Evolutionary conservation across 2,113 vertebrate species (phyloP), one percentile per base, ranked within the genome.

Genomic region (Lucifuga dentata): DNA sequence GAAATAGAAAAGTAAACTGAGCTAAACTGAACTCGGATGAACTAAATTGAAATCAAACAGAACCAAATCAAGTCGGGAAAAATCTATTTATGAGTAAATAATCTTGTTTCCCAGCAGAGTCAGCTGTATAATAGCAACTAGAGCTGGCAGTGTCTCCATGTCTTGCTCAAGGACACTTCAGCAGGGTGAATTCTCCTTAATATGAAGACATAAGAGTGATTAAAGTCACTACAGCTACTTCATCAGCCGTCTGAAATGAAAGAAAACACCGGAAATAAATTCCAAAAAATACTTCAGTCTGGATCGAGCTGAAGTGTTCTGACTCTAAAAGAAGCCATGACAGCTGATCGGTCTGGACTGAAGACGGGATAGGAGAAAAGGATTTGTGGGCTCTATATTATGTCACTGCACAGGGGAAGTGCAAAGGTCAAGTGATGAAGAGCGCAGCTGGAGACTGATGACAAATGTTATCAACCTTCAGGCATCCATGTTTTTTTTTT

Each of bases 11-110:
- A 40, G 53, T 21, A 48, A 68, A 71, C 49, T 12, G 23, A 51
- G 29, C 76, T 51, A 26, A 77, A 81, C 68, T 56, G 26, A 73
- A 62, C 33, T 74, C 16, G 38, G 23, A 52, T 44, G 24, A 73
- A 53, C 15, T 57, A 50, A 53, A 64, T 19, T 21, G 2, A 48
- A 48, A 33, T 74, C 32, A 56, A 76, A 48, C 52, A 48, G 44
- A 74, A 32, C 2, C 36, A 33, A 68, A 68, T 68, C 66, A 53
- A 38, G 17, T 36, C 8, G 8, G 20, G 12, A 26, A 8, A 35
- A 9, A 35, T 44, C 65, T 29, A 43, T 56, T 71, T 44, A 17
- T 3, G 3, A 5, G 2, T n/a, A 24, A 36, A 59, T 35, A 33
- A 36, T 12, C 11, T 11, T 11, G 1, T 11, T 11, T 35, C 33